Base-by-base conservation (phyloP, 2,113 vertebrate genomes). In the Pterocles burchelli region DNA sequence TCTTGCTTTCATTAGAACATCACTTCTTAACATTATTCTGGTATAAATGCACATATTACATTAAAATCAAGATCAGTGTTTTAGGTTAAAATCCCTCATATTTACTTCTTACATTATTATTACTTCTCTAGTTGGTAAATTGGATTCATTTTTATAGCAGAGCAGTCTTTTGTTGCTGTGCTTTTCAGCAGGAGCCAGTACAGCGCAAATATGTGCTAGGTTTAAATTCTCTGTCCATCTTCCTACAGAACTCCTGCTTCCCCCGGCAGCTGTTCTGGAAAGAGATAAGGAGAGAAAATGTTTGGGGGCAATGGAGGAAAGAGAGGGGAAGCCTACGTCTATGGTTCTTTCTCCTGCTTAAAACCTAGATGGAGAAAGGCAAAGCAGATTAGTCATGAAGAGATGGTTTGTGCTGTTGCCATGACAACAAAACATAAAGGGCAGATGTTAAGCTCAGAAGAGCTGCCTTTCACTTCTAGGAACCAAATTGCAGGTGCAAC, bases 341-440 rank as follows among this genome's bases (percentile, higher is more conserved):
- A 0, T 22, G 12, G 3, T 52, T 84, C 45, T 61, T 89, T 72
- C 66, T 92, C 36, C 80, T 82, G 51, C 71, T 82, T 89, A 70
- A 91, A 95, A 68, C 41, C 62, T 79, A 70, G 66, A 20, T 41
- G 43, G 59, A 94, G 67, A 31, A 76, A 73, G 93, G 84, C 57
- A 88, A 85, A 93, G 49, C 20, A 3, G 77, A 76, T 96, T 89
- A 95, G 74, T 89, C 62, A 75, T 33, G 54, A 88, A 75, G 78
- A 76, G 82, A 34, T 77, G 79, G 71, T 88, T 95, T 95, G 70
- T 85, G 58, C 90, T 79, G 93, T 73, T 94, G 89, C 91, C 75
- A 63, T 52, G 91, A 83, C 94, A 85, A 73, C 94, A 83, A 62
- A 93, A 62, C 1, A 1, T 66, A 36, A 85, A 93, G 84, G 84